Evolutionary conservation across 2,888 invertebrate genomes (phyloP).

Genomic region (Ceriagrion tenellum): DNA sequence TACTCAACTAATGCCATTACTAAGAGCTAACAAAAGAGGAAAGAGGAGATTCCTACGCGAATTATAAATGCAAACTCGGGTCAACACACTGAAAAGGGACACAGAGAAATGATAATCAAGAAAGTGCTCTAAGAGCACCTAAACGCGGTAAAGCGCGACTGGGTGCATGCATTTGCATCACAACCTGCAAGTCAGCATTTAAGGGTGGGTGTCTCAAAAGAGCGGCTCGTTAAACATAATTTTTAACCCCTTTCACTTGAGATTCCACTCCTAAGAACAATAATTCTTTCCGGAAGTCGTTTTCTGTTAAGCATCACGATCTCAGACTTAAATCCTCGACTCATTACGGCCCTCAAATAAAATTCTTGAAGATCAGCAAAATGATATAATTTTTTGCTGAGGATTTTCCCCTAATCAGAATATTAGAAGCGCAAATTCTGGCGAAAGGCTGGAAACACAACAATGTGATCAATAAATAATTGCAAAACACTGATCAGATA

Average conservation of each 20-base stretch:
- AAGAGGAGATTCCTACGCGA: not conserved
- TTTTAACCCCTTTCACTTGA: not conserved
- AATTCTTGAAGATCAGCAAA: too few species aligned
- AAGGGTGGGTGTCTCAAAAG: not conserved
- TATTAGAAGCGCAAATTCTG: too few species aligned
- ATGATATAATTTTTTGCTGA: too few species aligned
- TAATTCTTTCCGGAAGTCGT: not conserved
- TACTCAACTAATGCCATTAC: conserved; percentile 12
- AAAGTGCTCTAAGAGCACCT: not conserved
- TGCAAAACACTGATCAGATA: too few species aligned
- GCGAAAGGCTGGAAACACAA: too few species aligned
- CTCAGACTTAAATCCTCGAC: not conserved
- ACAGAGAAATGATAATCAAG: conserved; percentile 27
- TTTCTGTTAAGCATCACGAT: not conserved
- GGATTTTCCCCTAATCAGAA: too few species aligned
- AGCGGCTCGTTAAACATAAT: conserved; percentile 7
- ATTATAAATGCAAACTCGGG: conserved; percentile 1
- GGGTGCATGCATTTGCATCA: not conserved
- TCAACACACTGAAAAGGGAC: conserved; percentile 3
- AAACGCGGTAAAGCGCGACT: not conserved
- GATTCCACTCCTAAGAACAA: not conserved
- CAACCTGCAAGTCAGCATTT: conserved; percentile 29
- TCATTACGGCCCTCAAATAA: not conserved
- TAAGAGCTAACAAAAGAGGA: not conserved
- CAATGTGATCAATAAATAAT: too few species aligned